Evolutionary conservation across 2,888 invertebrate genomes (phyloP), one percentile per base, ranked within the genome.

Genomic region (Tiphia femorata): DNA sequence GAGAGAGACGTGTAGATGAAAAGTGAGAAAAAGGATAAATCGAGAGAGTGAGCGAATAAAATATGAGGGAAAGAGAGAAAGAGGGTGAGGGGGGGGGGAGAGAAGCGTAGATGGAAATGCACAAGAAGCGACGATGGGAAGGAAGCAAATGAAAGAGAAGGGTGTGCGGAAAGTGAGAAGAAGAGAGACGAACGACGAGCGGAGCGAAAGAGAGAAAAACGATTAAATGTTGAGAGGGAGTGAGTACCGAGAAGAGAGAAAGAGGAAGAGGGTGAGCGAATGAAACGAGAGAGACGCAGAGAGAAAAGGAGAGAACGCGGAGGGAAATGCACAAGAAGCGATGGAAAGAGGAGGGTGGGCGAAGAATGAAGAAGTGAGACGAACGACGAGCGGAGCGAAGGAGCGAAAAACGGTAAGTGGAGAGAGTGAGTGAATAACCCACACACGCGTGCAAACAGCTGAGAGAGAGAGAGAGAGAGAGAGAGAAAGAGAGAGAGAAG

Each of bases 401-500:
- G 16, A 38, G 7, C 46, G 6, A 53, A 46, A 17, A 56, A 54
- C 42, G 27, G 46, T 37, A 48, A 40, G 46, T 43, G 41, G 51
- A 56, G 44, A 38, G 54, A 58, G 33, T n/a, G n/a, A n/a, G n/a
- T n/a, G n/a, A n/a, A n/a, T n/a, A n/a, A n/a, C n/a, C n/a, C n/a
- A n/a, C n/a, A n/a, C n/a, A n/a, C n/a, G n/a, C n/a, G n/a, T n/a
- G n/a, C n/a, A n/a, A n/a, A n/a, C n/a, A n/a, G n/a, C n/a, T n/a
- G 58, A 44, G 8, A 42, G 41, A 12, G 29, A 8, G 21, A 38
- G 49, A 38, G 56, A 49, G 42, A 23, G 25, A 35, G 35, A 33
- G 29, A 41, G 61, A 37, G 60, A 59, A 49, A 43, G 40, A 43
- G 55, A 47, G 67, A 49, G 64, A 64, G 47, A 52, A 48, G 51